phyloP scores from a whole-genome alignment of 2,888 invertebrate species.

The Smittia sp. region DNA sequence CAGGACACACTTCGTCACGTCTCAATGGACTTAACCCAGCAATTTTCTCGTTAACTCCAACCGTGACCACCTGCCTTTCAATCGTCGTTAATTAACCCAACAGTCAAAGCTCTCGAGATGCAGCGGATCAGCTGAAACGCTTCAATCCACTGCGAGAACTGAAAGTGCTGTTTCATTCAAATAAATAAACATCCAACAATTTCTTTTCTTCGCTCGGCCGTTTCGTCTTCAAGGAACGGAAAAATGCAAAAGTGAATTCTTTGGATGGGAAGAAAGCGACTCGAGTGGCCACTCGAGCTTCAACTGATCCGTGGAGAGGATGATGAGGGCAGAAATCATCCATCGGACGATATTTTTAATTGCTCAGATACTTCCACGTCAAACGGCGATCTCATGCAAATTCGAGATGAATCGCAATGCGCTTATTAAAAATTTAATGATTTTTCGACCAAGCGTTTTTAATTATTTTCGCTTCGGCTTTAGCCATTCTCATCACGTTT shows the following conservation, averaged over 20 bases:
- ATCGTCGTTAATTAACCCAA: conserved; percentile 34
- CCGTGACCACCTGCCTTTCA: conserved; percentile 37
- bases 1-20: conserved; percentile 6
- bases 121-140: conserved; percentile 34
- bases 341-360: not conserved
- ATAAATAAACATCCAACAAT: conserved; percentile 36
- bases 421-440: not conserved
- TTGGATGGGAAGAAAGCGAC: not conserved
- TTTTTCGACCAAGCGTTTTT: not conserved
- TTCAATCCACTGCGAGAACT: not conserved
- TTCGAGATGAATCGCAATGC: not conserved
- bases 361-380: not conserved
- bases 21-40: not conserved
- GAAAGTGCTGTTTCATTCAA: conserved; percentile 32
- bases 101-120: conserved; percentile 11
- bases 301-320: conserved; percentile 23
- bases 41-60: conserved; percentile 26
- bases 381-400: not conserved
- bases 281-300: conserved; percentile 17
- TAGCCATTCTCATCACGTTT: conserved; percentile 8
- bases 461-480: not conserved
- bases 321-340: not conserved
- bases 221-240: not conserved
- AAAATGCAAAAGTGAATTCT: conserved; percentile 39
- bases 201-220: not conserved